These are phyloP conservation scores for Phaethon lepturus DNA, from an alignment of 2,113 vertebrate species.

Conservation along the genomic window DNA sequence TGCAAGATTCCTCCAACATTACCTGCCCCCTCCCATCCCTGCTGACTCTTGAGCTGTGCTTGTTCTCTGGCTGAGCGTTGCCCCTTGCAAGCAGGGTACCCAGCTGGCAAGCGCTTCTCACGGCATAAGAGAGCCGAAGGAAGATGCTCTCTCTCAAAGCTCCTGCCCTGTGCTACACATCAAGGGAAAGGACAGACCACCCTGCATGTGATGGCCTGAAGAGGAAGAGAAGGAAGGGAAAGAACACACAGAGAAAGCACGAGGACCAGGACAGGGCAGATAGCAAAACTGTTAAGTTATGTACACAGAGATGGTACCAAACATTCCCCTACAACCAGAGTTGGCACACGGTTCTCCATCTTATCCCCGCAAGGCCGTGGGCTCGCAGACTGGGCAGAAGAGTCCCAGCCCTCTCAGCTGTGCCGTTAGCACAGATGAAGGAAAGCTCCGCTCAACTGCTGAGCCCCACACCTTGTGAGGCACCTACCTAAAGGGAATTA, in stretches of 20 bases:
- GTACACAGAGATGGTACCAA: not conserved
- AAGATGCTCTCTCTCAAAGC: not conserved
- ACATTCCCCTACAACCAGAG: not conserved
- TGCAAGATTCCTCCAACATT: fast-evolving
- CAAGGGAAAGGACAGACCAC: not conserved
- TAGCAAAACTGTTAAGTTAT: not conserved
- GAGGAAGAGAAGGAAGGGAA: not conserved
- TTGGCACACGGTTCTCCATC: fast-evolving
- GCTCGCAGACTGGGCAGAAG: not conserved
- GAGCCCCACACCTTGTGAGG: not conserved
- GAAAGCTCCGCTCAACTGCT: not conserved
- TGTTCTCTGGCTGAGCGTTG: fast-evolving
- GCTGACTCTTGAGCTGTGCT: fast-evolving
- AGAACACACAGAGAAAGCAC: not conserved
- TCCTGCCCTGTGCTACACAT: not conserved
- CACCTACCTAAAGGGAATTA: not conserved
- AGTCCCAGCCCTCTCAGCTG: fast-evolving
- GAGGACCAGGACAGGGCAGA: not conserved
- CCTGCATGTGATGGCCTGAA: too few species aligned
- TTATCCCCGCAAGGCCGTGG: not conserved
- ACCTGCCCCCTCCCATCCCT: too few species aligned
- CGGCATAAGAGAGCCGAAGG: not conserved
- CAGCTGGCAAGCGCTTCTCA: not conserved
- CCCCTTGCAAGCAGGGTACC: not conserved
- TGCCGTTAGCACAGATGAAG: fast-evolving